Base-by-base conservation (phyloP, 1,140 invertebrate species). In the Thaumetopoea pityocampa region DNA sequence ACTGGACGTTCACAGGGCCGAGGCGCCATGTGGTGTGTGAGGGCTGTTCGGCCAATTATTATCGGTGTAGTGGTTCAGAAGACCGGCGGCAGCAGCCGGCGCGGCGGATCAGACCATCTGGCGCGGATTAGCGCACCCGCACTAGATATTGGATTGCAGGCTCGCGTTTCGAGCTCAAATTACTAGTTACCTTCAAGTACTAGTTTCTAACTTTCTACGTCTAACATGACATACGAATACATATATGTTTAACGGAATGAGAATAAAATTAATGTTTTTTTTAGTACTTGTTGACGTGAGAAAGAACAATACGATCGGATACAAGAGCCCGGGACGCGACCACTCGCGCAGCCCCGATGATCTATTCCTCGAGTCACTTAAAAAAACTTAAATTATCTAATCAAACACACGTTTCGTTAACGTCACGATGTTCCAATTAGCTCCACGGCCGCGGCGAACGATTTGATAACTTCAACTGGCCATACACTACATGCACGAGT, bases 51-150 rank as follows among this genome's bases (percentile, higher is more conserved):
- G 53, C 48, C 65, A 74, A 67, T 74, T 68, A 74, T 76, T 69
- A 77, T 71, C 70, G 64, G 79, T 78, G 74, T 72, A 83, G 54
- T 83, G 79, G 60, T 37, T 83, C 72, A 81, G 77, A 83, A 83
- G 71, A 69, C 79, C 79, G 70, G 74, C 22, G 18, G 14, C 32
- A 24, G 17, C 26, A 32, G 34, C 32, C 9, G 45, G 51, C 36
- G 45, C 51, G 48, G 48, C 58, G 66, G 55, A 41, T 60, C 35
- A 40, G 33, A 7, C 51, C 76, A 82, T 69, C 56, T 78, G 76
- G 56, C 58, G 62, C 59, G 58, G 60, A 74, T 73, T 73, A 72
- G 70, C 61, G 62, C 57, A 48, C 56, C 59, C 62, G 59, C 54
- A 41, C 37, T 37, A 51, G 45, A 53, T 68, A 65, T 67, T 71